Evolutionary conservation across 2,888 invertebrate species (phyloP).

Genomic region (Oegoconia quadripuncta): DNA sequence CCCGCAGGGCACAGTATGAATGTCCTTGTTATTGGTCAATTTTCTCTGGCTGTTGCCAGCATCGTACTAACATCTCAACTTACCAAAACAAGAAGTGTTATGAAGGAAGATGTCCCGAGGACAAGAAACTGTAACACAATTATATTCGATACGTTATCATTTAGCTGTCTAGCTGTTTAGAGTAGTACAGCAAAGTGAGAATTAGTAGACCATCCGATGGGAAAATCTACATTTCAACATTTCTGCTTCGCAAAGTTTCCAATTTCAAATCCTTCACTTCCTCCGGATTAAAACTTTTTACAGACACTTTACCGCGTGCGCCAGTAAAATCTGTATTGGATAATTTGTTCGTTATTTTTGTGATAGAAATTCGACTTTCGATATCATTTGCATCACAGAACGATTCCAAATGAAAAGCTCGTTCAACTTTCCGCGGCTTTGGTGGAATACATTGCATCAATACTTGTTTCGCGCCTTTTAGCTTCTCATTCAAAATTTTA

Average conservation of each 20-base stretch:
- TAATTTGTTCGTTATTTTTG: constrained; percentile 71
- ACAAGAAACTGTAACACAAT: no score
- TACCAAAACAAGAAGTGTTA: no score
- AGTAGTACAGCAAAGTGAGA: no score
- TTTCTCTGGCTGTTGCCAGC: no score
- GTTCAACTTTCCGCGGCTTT: constrained; percentile 63
- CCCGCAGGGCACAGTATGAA: no score
- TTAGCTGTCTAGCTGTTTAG: no score
- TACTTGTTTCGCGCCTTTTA: constrained; percentile 49
- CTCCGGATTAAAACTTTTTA: constrained; percentile 65
- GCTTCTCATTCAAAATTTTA: constrained; percentile 61
- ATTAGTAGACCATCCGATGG: no score
- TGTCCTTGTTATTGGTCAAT: no score
- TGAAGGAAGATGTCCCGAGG: no score
- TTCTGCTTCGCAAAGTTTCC: constrained; percentile 54
- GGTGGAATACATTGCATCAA: constrained; percentile 35
- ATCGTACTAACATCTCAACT: no score
- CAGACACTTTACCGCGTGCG: constrained; percentile 48
- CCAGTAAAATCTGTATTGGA: constrained; percentile 60
- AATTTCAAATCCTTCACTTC: constrained; percentile 64
- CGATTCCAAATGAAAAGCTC: constrained; percentile 56
- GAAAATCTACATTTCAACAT: constrained; percentile 69
- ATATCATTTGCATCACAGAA: constrained; percentile 66
- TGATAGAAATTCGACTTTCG: constrained; percentile 74
- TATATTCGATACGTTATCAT: no score